phyloP scores from a whole-genome alignment of 2,888 invertebrate species.

The Drosophila macrothrix region DNA sequence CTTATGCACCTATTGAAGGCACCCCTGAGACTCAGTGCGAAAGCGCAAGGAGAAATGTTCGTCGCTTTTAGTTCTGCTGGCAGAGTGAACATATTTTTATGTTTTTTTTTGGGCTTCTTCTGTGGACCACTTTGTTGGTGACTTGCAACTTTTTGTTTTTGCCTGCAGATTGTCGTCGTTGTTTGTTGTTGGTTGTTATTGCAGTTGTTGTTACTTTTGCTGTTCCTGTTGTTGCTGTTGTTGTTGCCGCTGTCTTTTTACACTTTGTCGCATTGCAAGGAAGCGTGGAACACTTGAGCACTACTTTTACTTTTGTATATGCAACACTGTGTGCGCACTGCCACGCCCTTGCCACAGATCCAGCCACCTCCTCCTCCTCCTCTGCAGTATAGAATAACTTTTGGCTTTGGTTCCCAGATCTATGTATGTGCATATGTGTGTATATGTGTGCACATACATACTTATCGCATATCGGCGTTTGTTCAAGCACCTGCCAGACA shows the following conservation, averaged over 20 bases:
- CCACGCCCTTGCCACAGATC: conserved; percentile 22
- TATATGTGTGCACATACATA: background rate
- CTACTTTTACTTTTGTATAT: conserved; percentile 79
- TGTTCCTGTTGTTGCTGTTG: conserved; percentile 29
- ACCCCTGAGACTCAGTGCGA: conserved; percentile 24
- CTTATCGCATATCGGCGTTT: conserved; percentile 42
- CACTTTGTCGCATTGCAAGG: conserved; percentile 76
- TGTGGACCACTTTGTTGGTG: conserved; percentile 74
- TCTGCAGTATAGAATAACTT: conserved; percentile 28
- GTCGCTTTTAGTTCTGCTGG: conserved; percentile 8
- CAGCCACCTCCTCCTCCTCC: background rate
- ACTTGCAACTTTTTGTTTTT: conserved; percentile 70
- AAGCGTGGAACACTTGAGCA: conserved; percentile 74
- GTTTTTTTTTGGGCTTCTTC: conserved; percentile 47
- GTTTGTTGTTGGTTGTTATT: conserved; percentile 23
- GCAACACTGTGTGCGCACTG: conserved; percentile 58
- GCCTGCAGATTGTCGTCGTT: conserved; percentile 32
- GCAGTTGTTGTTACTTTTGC: conserved; percentile 33
- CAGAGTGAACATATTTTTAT: conserved; percentile 20
- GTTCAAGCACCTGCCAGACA: conserved; percentile 58
- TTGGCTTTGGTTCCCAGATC: conserved; percentile 21
- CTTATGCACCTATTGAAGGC: conserved; percentile 30
- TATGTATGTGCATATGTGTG: background rate
- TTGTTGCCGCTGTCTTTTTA: conserved; percentile 60
- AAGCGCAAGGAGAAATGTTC: conserved; percentile 23